phyloP scores from a whole-genome alignment of 2,888 invertebrate genomes.

The Pteria penguin region DNA sequence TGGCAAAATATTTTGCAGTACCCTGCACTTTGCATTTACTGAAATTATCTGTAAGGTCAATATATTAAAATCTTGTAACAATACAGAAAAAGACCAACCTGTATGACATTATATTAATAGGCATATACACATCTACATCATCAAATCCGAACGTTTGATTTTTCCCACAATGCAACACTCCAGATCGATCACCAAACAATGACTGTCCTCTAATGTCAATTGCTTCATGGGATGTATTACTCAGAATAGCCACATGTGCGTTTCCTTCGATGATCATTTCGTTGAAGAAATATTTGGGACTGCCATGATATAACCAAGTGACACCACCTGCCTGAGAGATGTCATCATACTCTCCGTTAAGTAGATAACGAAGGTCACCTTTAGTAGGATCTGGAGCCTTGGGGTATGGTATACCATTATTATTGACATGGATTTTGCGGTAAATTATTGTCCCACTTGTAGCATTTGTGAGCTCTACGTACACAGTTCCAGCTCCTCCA shows the following conservation, averaged over 20 bases:
- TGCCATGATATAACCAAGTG: constrained; percentile 62
- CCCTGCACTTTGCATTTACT: too few species aligned
- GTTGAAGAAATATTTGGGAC: constrained; percentile 49
- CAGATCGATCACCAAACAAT: constrained; percentile 63
- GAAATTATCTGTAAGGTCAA: too few species aligned
- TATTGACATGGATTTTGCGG: constrained; percentile 58
- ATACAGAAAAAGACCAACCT: too few species aligned
- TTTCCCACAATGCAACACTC: constrained; percentile 62
- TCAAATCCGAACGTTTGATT: constrained; percentile 59
- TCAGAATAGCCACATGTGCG: constrained; percentile 66
- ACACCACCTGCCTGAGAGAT: constrained; percentile 62
- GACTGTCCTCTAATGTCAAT: constrained; percentile 45
- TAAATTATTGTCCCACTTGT: constrained; percentile 33
- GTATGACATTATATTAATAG: constrained; percentile 67
- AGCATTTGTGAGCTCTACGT: constrained; percentile 48
- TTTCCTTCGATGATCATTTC: constrained; percentile 62
- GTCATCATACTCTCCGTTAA: constrained; percentile 60
- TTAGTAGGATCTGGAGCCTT: constrained; percentile 37
- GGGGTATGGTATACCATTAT: constrained; percentile 61
- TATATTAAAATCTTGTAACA: too few species aligned
- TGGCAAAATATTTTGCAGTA: too few species aligned
- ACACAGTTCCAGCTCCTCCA: constrained; percentile 68
- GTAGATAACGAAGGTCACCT: constrained; percentile 54
- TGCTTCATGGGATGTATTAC: constrained; percentile 52
- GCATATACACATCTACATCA: constrained; percentile 64